Conservation (phyloP, 2,888 invertebrate species). For the Pegoplata infirma region DNA sequence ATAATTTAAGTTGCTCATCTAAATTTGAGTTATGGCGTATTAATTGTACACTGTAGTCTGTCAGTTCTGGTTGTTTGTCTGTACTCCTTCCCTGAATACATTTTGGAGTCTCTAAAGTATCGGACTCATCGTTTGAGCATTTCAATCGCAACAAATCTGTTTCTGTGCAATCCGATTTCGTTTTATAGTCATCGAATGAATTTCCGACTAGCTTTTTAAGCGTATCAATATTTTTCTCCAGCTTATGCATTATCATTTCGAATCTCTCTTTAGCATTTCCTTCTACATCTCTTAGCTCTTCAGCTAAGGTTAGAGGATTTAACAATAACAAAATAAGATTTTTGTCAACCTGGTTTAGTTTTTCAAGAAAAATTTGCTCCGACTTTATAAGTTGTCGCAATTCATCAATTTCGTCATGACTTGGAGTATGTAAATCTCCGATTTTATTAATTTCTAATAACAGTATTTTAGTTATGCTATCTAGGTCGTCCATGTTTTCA, state of each 20-base stretch:
- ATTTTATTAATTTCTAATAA: slow-evolving; percentile 75
- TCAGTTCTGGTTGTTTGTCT: slow-evolving; percentile 20
- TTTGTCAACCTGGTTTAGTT: slow-evolving; percentile 75
- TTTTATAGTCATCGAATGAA: slow-evolving; percentile 68
- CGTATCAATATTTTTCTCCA: slow-evolving; percentile 75
- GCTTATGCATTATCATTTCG: slow-evolving; percentile 72
- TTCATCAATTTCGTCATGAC: slow-evolving; percentile 68
- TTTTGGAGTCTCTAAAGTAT: not conserved
- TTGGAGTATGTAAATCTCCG: slow-evolving; percentile 69
- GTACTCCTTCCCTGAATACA: not conserved
- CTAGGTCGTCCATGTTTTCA: slow-evolving; percentile 61
- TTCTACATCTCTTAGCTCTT: slow-evolving; percentile 64
- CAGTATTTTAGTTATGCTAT: slow-evolving; percentile 67
- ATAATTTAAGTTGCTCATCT: slow-evolving; percentile 74
- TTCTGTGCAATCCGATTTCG: not conserved
- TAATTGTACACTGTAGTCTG: slow-evolving; percentile 70
- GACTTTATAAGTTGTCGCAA: slow-evolving; percentile 70
- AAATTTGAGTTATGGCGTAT: slow-evolving; percentile 75
- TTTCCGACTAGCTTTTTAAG: slow-evolving; percentile 75
- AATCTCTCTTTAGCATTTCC: slow-evolving; percentile 57
- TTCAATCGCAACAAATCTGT: not conserved
- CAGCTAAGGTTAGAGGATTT: slow-evolving; percentile 73
- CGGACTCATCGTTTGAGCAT: not conserved
- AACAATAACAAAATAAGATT: slow-evolving; percentile 74
- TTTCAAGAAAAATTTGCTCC: slow-evolving; percentile 74